Evolutionary conservation across 2,113 vertebrate species (phyloP).

Genomic region (Arvicanthis niloticus): DNA sequence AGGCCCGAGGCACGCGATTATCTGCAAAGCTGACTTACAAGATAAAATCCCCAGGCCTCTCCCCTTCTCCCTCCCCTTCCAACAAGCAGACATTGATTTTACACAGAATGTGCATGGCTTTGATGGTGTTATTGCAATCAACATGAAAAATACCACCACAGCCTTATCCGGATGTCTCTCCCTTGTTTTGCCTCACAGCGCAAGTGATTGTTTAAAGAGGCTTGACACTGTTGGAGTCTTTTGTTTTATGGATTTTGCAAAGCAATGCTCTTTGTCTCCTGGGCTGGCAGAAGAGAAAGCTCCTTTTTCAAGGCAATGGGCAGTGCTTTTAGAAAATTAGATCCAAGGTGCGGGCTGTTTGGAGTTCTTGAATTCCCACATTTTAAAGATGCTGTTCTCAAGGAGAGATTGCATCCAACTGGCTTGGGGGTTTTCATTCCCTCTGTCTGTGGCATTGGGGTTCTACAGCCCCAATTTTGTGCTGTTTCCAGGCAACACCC

Average conservation of each 20-base stretch:
- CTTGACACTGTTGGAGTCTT: slow-evolving; percentile 82
- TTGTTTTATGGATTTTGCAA: slow-evolving; percentile 85
- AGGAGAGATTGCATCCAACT: background rate
- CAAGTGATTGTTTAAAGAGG: slow-evolving; percentile 86
- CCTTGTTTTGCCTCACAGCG: slow-evolving; percentile 84
- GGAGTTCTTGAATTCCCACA: background rate
- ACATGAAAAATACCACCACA: slow-evolving; percentile 85
- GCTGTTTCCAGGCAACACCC: background rate
- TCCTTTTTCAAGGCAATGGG: slow-evolving; percentile 71
- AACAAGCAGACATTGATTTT: slow-evolving; percentile 85
- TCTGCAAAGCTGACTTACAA: slow-evolving; percentile 84
- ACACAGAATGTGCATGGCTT: slow-evolving; percentile 79
- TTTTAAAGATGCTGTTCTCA: background rate
- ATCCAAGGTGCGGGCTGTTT: slow-evolving; percentile 31
- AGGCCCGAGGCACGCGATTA: slow-evolving; percentile 80
- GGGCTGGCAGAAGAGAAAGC: slow-evolving; percentile 62
- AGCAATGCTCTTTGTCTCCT: slow-evolving; percentile 80
- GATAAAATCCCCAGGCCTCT: slow-evolving; percentile 83
- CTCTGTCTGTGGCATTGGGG: background rate
- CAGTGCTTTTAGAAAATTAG: slow-evolving; percentile 58
- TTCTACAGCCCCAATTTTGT: background rate
- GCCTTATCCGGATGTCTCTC: slow-evolving; percentile 79
- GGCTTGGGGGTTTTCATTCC: background rate
- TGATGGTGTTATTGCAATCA: slow-evolving; percentile 86
- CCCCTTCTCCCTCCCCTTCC: slow-evolving; percentile 47